phyloP scores from a whole-genome alignment of 2,888 invertebrate genomes.

The Geotrupes spiniger region DNA sequence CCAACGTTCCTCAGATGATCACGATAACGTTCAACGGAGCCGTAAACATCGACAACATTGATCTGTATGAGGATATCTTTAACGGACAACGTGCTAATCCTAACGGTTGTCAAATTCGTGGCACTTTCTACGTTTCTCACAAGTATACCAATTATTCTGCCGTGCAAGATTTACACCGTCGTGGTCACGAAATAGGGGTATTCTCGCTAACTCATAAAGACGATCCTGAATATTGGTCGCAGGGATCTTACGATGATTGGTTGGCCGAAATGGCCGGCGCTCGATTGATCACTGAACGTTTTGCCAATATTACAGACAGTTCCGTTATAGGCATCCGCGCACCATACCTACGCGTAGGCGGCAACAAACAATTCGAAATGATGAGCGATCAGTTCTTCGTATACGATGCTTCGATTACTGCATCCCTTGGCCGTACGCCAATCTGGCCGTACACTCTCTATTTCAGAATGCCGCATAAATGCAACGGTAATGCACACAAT shows the following conservation, averaged over 20 bases:
- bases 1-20: constrained; percentile 90
- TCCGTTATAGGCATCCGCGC: constrained; percentile 87
- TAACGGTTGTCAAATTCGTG: constrained; percentile 84
- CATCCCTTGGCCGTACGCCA: constrained; percentile 82
- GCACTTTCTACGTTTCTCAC: constrained; percentile 89
- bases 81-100: constrained; percentile 82
- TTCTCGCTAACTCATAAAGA: constrained; percentile 92
- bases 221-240: constrained; percentile 86
- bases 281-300: constrained; percentile 81
- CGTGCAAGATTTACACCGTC: constrained; percentile 83
- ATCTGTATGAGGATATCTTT: constrained; percentile 87
- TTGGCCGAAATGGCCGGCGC: constrained; percentile 92
- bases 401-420: constrained; percentile 93
- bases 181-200: constrained; percentile 88
- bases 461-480: constrained; percentile 94
- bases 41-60: constrained; percentile 89
- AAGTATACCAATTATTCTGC: constrained; percentile 91
- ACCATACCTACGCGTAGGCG: constrained; percentile 86
- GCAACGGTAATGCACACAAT: constrained; percentile 91
- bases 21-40: constrained; percentile 92
- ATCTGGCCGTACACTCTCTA: constrained; percentile 98
- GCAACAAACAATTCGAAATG: constrained; percentile 95
- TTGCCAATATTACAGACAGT: constrained; percentile 89
- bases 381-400: constrained; percentile 94
- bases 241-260: constrained; percentile 88